Evolutionary conservation across 1,140 invertebrate species (phyloP), one percentile per base, ranked within the genome.

Genomic region (Trichonephila clavata): DNA sequence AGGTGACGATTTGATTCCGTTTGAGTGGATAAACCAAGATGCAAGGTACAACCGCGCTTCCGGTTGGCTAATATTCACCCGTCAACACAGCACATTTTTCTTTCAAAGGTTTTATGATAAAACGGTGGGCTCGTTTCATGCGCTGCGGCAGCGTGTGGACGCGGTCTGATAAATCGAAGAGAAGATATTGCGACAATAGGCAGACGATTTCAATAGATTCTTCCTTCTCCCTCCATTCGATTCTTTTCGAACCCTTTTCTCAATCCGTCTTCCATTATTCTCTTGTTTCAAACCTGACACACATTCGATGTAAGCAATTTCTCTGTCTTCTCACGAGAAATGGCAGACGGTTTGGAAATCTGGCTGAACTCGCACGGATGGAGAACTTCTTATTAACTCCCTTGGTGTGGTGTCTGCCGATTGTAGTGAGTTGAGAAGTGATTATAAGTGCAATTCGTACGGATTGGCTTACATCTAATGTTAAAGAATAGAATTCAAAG

Each of bases 181-280:
- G 20, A n/a, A 21, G 59, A 32, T 43, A 39, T 87, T 63, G 60
- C 86, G 60, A 87, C 86, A 87, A 87, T 87, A 43, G 86, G 86
- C 86, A 87, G 86, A 87, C 16, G 86, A 87, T 87, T 87, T 87
- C 86, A 87, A 65, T 87, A 24, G 86, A 39, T 57, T 65, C 86
- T 87, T 65, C 86, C 61, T 59, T 83, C 80, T 57, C 80, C 20
- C 60, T 63, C 24, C 7, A 13, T 50, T 84, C 16, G 14, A 8
- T 84, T 50, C 14, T n/a, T 18, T 43, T 84, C 81, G 50, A 39
- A 20, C 57, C 20, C 50, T 50, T 84, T 50, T 57, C 27, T 32
- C n/a, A 32, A 32, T 80, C 71, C 39, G 50, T 39, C 4, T 39
- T 8, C 21, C 24, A 60, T 60, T 24, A 60, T 84, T 84, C 83